These are phyloP conservation scores for Hoplostethus mediterraneus DNA, from an alignment of 2,797 vertebrate species.

Conservation along the genomic window DNA sequence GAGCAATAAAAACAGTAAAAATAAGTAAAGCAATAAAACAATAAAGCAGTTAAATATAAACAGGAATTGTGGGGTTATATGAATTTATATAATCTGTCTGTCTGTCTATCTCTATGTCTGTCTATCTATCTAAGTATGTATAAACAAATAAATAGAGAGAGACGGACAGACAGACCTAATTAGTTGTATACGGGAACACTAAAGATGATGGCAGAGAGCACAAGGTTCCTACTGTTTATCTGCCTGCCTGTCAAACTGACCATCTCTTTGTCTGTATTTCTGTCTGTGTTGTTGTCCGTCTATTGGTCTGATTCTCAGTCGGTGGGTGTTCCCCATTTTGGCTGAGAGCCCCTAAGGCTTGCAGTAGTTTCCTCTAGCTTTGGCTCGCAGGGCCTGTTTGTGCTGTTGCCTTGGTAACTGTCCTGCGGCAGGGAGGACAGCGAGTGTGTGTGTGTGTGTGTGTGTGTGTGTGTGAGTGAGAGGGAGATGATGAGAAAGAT, in stretches of 20 bases:
- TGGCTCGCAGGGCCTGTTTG: conserved; percentile 51
- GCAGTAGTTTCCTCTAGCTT: conserved; percentile 54
- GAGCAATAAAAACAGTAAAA: too few species aligned
- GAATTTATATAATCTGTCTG: neutral
- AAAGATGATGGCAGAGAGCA: neutral
- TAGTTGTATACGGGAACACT: too few species aligned
- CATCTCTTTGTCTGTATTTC: neutral
- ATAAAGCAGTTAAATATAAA: too few species aligned
- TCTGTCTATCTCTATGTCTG: neutral
- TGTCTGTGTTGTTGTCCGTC: neutral
- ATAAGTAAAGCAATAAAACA: too few species aligned
- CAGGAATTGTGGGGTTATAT: too few species aligned
- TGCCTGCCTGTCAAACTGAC: neutral
- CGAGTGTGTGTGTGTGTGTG: conserved; percentile 41
- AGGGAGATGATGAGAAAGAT: neutral
- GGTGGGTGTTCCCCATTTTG: conserved; percentile 59
- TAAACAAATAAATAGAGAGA: too few species aligned
- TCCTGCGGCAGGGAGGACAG: conserved; percentile 15
- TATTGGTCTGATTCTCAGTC: conserved; percentile 2
- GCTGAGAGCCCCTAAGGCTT: conserved; percentile 27
- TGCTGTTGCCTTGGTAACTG: conserved; percentile 61
- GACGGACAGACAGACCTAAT: too few species aligned
- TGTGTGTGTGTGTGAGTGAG: conserved; percentile 8
- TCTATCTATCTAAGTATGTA: neutral
- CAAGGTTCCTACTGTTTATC: neutral